Base-by-base conservation (phyloP, 1,140 invertebrate genomes). In the Zaprionus inermis region DNA sequence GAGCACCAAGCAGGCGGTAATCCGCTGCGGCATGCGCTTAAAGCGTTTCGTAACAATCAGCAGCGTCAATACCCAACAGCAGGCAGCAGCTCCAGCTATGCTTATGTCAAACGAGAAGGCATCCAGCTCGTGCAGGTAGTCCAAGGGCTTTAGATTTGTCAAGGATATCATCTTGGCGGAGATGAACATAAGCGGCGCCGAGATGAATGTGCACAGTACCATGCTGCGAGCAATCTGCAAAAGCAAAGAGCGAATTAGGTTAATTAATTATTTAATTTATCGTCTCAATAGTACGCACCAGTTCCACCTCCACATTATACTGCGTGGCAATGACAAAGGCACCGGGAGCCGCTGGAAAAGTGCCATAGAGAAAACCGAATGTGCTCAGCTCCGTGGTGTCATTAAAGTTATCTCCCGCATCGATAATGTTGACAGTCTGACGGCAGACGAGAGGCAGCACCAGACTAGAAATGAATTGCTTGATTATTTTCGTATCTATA, bases 351-450 rank as follows among this genome's bases (percentile, higher is more conserved):
- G 98, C 96, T 1, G 98, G 98, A 92, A 99, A 97, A 1, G 97
- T 99, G 58, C 98, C 98, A 92, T 99, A 99, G 0, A 99, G 94
- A 93, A 99, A 99, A 0, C 97, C 98, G 93, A 97, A 99, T 56
- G 97, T 98, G 77, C 97, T 97, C 28, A 98, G 93, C 73, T 97
- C 96, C 20, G 94, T 93, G 1, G 96, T 97, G 69, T 97, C 96
- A 49, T 95, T 95, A 46, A 94, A 92, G 88, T 96, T 95, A 0
- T 77, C 90, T 1, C 96, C 96, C 41, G 95, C 93, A 41, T 96
- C 93, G 20, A 97, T 91, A 14, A 97, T 92, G 88, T 95, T 96
- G 0, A 98, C 95, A 24, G 97, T 95, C 93, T 98, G 97, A 84
- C 98, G 94, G 79, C 96, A 97, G 1, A 99, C 94, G 32, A 99